Conservation (phyloP, 2,113 vertebrate genomes). For the Turdus rufiventris region DNA sequence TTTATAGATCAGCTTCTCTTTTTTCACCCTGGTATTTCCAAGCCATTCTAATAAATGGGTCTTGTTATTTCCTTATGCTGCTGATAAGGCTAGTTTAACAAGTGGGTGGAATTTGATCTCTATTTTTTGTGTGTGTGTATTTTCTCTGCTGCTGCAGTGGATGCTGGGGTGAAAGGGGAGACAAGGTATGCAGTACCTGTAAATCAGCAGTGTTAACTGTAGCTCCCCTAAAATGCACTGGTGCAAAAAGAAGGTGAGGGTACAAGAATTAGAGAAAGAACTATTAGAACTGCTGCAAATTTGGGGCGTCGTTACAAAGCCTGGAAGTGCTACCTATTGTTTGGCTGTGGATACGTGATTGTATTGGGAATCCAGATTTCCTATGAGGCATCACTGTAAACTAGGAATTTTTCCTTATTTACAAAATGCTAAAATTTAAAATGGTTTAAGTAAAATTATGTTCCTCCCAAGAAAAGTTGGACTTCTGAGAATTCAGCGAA, state of each 20-base stretch:
- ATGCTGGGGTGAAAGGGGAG: not conserved
- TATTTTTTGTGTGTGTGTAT: rapidly evolving
- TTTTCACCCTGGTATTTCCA: not conserved
- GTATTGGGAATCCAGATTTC: not conserved
- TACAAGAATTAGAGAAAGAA: not conserved
- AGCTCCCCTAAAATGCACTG: not conserved
- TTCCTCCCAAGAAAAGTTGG: not conserved
- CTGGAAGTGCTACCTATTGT: not conserved
- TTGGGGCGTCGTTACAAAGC: not conserved
- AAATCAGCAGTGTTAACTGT: not conserved
- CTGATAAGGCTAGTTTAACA: not conserved
- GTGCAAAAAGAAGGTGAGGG: not conserved
- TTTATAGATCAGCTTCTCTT: not conserved
- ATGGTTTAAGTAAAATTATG: not conserved
- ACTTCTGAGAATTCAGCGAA: not conserved
- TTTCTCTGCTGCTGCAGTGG: not conserved
- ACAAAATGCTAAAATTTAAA: not conserved
- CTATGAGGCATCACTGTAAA: rapidly evolving
- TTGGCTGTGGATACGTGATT: rapidly evolving
- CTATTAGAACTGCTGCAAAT: not conserved
- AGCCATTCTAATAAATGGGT: not conserved
- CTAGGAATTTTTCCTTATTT: not conserved
- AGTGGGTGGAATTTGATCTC: not conserved
- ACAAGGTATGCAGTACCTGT: not conserved
- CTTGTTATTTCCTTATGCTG: not conserved